Conservation (phyloP, 1,140 invertebrate species). For the Scaptodrosophila lebanonensis region DNA sequence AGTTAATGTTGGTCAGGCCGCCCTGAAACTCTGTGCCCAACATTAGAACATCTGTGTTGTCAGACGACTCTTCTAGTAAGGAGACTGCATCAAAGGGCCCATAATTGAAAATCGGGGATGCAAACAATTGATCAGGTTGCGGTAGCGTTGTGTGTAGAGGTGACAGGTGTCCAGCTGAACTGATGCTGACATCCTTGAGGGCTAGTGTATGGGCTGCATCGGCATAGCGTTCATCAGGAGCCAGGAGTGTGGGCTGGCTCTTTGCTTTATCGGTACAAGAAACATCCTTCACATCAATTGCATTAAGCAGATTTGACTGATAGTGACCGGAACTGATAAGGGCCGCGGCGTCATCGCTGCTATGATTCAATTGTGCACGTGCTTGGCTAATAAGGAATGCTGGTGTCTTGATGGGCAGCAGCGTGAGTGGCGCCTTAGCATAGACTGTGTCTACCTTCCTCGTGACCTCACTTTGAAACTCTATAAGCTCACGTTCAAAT, state of each 20-base stretch:
- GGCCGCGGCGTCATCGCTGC: conserved; percentile 15
- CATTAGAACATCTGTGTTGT: conserved; percentile 80
- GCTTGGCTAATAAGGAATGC: conserved; percentile 71
- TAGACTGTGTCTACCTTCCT: conserved; percentile 83
- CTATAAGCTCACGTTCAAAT: conserved; percentile 82
- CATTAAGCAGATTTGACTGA: conserved; percentile 52
- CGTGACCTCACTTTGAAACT: conserved; percentile 84
- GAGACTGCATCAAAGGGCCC: conserved; percentile 79
- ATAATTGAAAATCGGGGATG: conserved; percentile 78
- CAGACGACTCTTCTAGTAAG: conserved; percentile 77
- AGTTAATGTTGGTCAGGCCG: conserved; percentile 83
- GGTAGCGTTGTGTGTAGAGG: conserved; percentile 34
- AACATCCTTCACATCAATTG: conserved; percentile 7
- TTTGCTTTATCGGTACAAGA: neutral
- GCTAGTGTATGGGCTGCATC: conserved; percentile 27
- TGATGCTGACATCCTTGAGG: conserved; percentile 49
- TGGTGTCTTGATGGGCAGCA: conserved; percentile 84
- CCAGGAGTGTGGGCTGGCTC: neutral
- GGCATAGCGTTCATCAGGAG: conserved; percentile 10
- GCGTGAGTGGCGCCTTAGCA: conserved; percentile 83
- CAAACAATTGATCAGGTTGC: conserved; percentile 78
- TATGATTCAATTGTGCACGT: conserved; percentile 39
- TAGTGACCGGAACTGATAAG: conserved; percentile 65
- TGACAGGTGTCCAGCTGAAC: conserved; percentile 50
- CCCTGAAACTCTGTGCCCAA: conserved; percentile 77